Base-by-base conservation (phyloP, 2,888 invertebrate species). In the Glyphotaelius pellucidus region DNA sequence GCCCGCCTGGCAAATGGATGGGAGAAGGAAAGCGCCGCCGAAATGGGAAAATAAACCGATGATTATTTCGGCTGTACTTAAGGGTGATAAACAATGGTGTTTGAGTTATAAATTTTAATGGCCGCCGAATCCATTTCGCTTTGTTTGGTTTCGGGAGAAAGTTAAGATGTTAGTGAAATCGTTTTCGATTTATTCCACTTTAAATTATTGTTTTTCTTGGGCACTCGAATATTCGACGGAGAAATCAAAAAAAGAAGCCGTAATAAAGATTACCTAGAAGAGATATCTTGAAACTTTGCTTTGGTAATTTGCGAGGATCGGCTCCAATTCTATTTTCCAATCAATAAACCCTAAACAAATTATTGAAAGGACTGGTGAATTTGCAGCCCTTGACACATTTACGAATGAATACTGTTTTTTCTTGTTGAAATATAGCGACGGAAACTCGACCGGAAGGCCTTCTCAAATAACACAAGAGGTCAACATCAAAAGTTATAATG, bases 21-120 rank as follows among this genome's bases (percentile, higher is more conserved):
- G 32, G 81, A 32, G 80, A 80, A 80, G 89, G 80, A 42, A 35
- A 67, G 67, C 67, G 80, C 89, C 38, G 14, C 80, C n/a, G 89
- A 89, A 89, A 89, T 89, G 80, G 89, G 89, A 42, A 89, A 89
- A 89, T 89, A 89, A 89, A 89, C 89, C 79, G 89, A 89, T 80
- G 89, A 89, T 89, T 89, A 89, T 89, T 79, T 67, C 89, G 38
- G 89, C 89, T 80, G 38, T 89, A 80, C 89, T 89, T 89, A 89
- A 89, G 80, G 79, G 89, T 79, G 80, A 89, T 89, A 89, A 89
- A 89, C 89, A 89, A 89, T 89, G 89, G 38, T 89, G 89, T 89
- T 89, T 89, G 80, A 89, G 89, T 89, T 89, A 79, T 42, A 89
- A 42, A 89, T 89, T 80, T 79, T 80, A 89, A 89, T 89, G 80